phyloP scores from a whole-genome alignment of 2,113 vertebrate genomes.

The Butastur rufipennis region DNA sequence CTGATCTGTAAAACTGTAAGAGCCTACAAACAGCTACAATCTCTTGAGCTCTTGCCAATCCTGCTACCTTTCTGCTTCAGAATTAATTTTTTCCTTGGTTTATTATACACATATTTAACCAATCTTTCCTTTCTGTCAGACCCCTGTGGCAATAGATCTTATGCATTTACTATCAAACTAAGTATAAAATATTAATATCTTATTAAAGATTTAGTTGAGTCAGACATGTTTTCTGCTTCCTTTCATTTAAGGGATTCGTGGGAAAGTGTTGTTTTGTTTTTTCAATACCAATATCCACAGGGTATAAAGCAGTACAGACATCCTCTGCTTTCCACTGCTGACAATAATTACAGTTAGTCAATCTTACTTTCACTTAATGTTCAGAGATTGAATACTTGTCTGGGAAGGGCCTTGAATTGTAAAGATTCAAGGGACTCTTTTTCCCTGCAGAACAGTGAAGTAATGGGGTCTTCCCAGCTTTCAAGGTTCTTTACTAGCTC shows the following conservation, averaged over 20 bases:
- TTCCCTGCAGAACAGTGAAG: not conserved
- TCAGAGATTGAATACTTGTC: not conserved
- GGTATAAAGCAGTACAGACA: not conserved
- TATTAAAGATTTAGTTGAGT: not conserved
- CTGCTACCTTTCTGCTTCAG: not conserved
- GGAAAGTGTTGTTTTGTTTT: not conserved
- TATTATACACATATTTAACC: not conserved
- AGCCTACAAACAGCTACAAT: not conserved
- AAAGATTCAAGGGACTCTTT: not conserved
- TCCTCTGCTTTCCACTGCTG: not conserved
- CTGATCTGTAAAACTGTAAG: not conserved
- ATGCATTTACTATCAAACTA: not conserved
- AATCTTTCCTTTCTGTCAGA: not conserved
- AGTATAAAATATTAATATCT: not conserved
- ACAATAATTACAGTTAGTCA: not conserved
- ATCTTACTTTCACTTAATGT: not conserved
- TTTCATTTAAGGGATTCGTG: not conserved
- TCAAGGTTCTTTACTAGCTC: not conserved
- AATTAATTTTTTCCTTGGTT: not conserved
- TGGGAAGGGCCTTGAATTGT: not conserved
- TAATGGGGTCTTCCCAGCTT: not conserved
- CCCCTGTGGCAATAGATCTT: not conserved
- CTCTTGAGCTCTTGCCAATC: not conserved
- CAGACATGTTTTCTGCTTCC: not conserved
- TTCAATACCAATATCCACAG: not conserved